phyloP scores from a whole-genome alignment of 2,113 vertebrate genomes.

The Chiloscyllium plagiosum region DNA sequence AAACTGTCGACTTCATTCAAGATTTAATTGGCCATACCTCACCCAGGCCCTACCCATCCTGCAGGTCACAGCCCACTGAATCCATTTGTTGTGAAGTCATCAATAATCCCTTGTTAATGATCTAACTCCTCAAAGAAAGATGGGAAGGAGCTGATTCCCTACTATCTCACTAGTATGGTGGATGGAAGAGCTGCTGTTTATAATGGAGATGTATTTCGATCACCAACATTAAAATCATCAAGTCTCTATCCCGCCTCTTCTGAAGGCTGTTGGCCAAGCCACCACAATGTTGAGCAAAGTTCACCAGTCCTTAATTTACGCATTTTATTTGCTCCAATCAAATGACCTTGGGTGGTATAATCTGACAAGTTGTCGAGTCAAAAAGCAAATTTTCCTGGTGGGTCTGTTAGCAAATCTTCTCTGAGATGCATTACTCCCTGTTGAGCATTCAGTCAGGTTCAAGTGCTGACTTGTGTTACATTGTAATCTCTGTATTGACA shows the following conservation, averaged over 20 bases:
- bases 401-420: slow-evolving; percentile 56
- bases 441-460: slow-evolving; percentile 60
- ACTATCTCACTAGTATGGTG: background rate
- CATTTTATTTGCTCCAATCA: slow-evolving; percentile 49
- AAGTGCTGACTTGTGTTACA: slow-evolving; percentile 52
- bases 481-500: slow-evolving; percentile 56
- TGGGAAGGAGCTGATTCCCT: too few relatives aligned
- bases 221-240: background rate
- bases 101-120: background rate
- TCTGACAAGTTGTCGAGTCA: slow-evolving; percentile 49
- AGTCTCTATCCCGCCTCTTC: background rate
- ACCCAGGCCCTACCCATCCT: background rate
- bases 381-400: slow-evolving; percentile 56
- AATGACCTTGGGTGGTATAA: slow-evolving; percentile 43
- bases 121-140: background rate
- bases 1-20: background rate
- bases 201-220: background rate
- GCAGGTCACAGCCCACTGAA: background rate
- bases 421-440: slow-evolving; percentile 46
- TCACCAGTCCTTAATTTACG: background rate
- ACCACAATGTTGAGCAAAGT: background rate
- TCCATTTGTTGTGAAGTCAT: too few relatives aligned
- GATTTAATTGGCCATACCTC: background rate
- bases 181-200: background rate
- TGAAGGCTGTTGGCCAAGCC: background rate